A percentile compares a stretch with the other conserved stretches of the same genome.
phyloP scores from a whole-genome alignment of 23 tunicate species.

The Trididemnum nubilum region DNA sequence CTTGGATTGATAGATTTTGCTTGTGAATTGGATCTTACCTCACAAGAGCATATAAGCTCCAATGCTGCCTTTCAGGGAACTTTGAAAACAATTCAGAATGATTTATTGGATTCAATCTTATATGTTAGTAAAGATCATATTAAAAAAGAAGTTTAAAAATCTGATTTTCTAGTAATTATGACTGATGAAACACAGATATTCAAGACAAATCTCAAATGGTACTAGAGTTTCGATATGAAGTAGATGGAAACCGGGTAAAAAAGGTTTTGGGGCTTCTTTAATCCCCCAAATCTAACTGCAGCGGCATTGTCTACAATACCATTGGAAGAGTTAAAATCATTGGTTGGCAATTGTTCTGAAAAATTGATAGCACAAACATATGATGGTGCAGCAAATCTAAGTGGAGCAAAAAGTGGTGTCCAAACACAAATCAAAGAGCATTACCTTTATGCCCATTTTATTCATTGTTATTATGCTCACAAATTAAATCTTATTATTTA shows the following conservation, averaged over 20 bases:
- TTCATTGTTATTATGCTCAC: constrained; percentile 14
- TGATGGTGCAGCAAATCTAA: constrained; percentile 28
- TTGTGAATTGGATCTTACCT: not conserved
- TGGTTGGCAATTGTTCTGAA: not conserved
- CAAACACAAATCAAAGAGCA: constrained; percentile 7
- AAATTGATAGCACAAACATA: constrained; percentile 14
- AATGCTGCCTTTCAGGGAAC: not conserved
- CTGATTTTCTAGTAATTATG: constrained; percentile 17
- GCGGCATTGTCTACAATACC: not conserved
- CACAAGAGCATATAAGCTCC: not conserved
- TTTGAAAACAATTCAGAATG: constrained; percentile 14
- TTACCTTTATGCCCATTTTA: constrained; percentile 13
- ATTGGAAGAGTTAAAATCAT: constrained; percentile 12
- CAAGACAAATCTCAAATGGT: constrained; percentile 16
- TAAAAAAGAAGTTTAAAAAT: not conserved
- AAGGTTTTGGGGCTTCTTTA: constrained; percentile 23
- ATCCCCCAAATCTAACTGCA: constrained; percentile 25
- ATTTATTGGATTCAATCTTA: constrained; percentile 3
- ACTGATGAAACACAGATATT: constrained; percentile 29
- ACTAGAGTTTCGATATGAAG: constrained; percentile 7
- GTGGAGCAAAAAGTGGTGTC: constrained; percentile 18
- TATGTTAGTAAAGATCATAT: not conserved
- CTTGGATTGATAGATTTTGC: not conserved
- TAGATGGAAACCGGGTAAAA: constrained; percentile 4
- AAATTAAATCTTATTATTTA: not conserved